Evolutionary conservation across 2,113 vertebrate species (phyloP).

Genomic region (Etheostoma cragini): DNA sequence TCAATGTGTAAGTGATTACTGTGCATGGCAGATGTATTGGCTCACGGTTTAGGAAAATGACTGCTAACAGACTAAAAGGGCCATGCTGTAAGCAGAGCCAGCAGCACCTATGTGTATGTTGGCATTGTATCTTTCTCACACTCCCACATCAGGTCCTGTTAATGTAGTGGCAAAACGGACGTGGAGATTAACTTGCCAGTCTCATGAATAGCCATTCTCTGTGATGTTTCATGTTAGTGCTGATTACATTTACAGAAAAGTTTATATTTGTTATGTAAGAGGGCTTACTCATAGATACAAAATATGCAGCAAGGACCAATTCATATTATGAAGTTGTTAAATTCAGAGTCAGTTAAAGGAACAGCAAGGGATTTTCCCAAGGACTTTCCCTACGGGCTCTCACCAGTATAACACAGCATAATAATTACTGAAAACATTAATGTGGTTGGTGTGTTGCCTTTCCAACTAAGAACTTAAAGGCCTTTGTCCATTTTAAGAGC

Average conservation of each 20-base stretch:
- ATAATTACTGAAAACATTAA: constrained; percentile 56
- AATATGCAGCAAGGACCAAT: constrained; percentile 61
- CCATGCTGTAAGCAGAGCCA: constrained; percentile 39
- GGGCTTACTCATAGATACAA: constrained; percentile 53
- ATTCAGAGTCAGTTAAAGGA: constrained; percentile 67
- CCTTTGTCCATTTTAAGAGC: neutral
- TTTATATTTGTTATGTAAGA: constrained; percentile 44
- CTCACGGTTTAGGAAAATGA: constrained; percentile 34
- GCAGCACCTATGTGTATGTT: constrained; percentile 51
- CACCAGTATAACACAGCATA: constrained; percentile 29
- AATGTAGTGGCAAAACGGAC: constrained; percentile 47
- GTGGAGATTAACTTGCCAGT: constrained; percentile 28
- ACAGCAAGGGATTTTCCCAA: constrained; percentile 57
- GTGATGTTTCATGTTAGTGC: constrained; percentile 49
- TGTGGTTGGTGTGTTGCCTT: constrained; percentile 49
- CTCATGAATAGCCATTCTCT: constrained; percentile 56
- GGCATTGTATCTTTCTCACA: constrained; percentile 38
- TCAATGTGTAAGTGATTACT: constrained; percentile 8
- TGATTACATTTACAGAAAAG: constrained; percentile 57
- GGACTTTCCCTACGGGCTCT: constrained; percentile 52
- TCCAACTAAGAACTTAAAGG: constrained; percentile 17
- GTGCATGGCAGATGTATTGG: constrained; percentile 29
- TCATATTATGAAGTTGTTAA: constrained; percentile 70
- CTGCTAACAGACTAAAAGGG: constrained; percentile 48
- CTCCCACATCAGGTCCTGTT: constrained; percentile 56